Base-by-base conservation (phyloP, 2,888 invertebrate species). In the Carabus problematicus region DNA sequence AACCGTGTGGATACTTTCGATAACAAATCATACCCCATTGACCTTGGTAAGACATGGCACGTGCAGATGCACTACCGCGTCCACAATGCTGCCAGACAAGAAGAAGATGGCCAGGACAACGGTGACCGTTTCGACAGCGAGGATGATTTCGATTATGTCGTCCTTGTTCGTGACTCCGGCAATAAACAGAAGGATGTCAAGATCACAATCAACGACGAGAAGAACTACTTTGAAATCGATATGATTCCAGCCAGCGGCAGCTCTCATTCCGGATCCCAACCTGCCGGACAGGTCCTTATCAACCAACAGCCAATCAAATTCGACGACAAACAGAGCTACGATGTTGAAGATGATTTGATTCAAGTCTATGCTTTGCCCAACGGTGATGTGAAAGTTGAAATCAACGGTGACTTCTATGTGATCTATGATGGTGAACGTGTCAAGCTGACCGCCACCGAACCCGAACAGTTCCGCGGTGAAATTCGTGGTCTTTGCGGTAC, bases 401-500 rank as follows among this genome's bases (percentile, higher is more conserved):
- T 90, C 74, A 76, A 80, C 66, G 75, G 85, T 59, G 83, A 82
- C 40, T 80, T 89, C 66, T 82, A 85, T 18, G 75, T 86, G 0
- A 78, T 85, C 72, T 89, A 84, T 76, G 89, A 91, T 74, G 90
- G 90, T 16, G 75, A 83, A 70, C 84, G 86, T 42, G 75, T 87
- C n/a, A 83, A 85, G 72, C 73, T 82, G 18, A 75, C 75, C 40
- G 72, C 75, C 42, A 71, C 72, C 47, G 29, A 60, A 73, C 66
- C 77, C 69, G 77, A 80, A 45, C 76, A 83, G 42, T 85, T 87
- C 79, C 85, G 87, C 42, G 85, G 84, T 71, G 81, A 84, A 54
- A 81, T 87, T 39, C 83, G 85, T 70, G 91, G 91, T 71, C 83
- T 91, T 47, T 91, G 91, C 75, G 91, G 91, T 8, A 84, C 84